Conservation (phyloP, 2,113 vertebrate genomes). For the Oostethus manadensis region DNA sequence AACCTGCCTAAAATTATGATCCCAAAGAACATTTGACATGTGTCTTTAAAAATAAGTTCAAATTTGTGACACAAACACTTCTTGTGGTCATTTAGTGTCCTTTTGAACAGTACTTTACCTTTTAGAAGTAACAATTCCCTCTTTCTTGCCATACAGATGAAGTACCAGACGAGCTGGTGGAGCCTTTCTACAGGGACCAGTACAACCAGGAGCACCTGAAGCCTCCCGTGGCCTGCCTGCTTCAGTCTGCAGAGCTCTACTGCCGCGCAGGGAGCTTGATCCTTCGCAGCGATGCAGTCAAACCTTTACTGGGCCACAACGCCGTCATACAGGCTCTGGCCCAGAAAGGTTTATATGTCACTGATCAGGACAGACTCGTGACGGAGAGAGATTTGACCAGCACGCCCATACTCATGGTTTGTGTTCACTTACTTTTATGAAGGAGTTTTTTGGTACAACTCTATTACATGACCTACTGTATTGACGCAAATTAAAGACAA, state of each 20-base stretch:
- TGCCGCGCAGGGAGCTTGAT: constrained; percentile 95
- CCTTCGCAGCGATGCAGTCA: constrained; percentile 92
- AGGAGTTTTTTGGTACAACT: background rate
- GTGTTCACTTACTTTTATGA: constrained; percentile 31
- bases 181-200: constrained; percentile 94
- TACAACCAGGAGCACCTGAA: constrained; percentile 98
- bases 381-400: constrained; percentile 91
- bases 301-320: constrained; percentile 92
- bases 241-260: constrained; percentile 95
- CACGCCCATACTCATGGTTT: constrained; percentile 96
- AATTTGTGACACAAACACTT: no score
- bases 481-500: no score
- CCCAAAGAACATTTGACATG: no score
- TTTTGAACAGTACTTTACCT: no score
- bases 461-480: no score
- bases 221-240: constrained; percentile 86
- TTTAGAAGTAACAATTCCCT: no score
- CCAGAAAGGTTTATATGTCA: constrained; percentile 96
- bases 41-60: no score
- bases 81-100: no score
- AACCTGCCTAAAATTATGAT: no score
- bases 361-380: constrained; percentile 91
- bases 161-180: constrained; percentile 84
- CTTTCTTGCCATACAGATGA: constrained; percentile 73
- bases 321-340: constrained; percentile 97